Conservation (phyloP, 35 echinoderm and acorn worm species). For the Heliocidaris tuberculata region DNA sequence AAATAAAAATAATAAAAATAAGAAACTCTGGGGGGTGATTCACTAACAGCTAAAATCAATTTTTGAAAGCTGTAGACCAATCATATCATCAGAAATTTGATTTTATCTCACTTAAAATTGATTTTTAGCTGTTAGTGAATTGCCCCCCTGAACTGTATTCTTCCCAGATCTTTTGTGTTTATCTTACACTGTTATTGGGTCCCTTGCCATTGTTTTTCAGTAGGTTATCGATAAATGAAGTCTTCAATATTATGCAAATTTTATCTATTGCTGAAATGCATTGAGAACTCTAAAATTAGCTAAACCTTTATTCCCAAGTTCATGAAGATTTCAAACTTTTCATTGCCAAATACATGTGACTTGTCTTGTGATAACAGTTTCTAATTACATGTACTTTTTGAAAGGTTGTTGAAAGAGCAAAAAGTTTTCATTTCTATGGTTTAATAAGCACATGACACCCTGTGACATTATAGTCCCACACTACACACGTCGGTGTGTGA, state of each 20-base stretch:
- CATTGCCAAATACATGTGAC: background rate
- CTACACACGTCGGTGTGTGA: background rate
- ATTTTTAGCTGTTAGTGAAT: no score
- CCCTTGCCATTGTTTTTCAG: background rate
- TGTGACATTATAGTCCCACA: background rate
- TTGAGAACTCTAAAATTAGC: background rate
- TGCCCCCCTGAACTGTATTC: no score
- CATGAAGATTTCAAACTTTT: background rate
- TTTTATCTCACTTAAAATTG: no score
- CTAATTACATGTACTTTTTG: background rate
- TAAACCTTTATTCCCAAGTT: background rate
- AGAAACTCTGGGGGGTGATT: no score
- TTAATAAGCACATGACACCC: no score
- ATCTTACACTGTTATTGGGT: no score
- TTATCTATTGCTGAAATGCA: background rate
- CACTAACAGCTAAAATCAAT: no score
- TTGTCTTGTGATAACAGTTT: background rate
- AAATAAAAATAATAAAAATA: no score
- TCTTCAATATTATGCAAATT: no score
- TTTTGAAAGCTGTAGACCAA: no score
- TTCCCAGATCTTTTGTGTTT: no score
- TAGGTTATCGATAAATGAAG: background rate
- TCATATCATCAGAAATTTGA: no score
- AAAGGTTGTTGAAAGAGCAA: background rate
- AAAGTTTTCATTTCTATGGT: background rate